phyloP scores from a whole-genome alignment of 2,888 invertebrate species.

The Sphecodes monilicornis region DNA sequence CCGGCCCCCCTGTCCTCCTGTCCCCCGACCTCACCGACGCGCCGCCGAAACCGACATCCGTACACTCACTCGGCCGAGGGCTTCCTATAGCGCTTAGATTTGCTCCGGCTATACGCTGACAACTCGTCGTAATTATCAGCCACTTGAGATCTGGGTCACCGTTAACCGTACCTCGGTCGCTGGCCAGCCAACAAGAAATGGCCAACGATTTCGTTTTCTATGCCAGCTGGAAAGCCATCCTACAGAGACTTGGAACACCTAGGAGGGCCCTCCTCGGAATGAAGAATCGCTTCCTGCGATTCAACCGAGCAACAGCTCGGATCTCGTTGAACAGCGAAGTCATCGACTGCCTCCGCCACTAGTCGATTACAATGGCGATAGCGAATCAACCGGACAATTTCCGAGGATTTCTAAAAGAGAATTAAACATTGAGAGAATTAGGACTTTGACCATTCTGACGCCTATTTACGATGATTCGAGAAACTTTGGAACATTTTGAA shows the following conservation, averaged over 20 bases:
- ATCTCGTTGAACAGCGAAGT: conserved; percentile 45
- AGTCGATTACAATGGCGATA: not conserved
- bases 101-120: conserved; percentile 68
- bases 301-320: conserved; percentile 9
- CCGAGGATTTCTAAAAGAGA: not conserved
- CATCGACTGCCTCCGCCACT: conserved; percentile 23
- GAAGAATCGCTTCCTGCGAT: conserved; percentile 60
- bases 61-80: conserved; percentile 56
- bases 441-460: not conserved
- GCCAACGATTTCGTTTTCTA: conserved; percentile 70
- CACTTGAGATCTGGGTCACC: conserved; percentile 79
- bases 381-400: not conserved
- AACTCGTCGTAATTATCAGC: conserved; percentile 76
- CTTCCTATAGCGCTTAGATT: conserved; percentile 59
- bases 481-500: too few relatives aligned
- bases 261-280: conserved; percentile 60
- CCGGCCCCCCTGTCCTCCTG: conserved; percentile 1
- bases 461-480: not conserved
- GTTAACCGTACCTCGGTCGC: conserved; percentile 60
- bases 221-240: conserved; percentile 54
- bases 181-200: conserved; percentile 52
- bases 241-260: conserved; percentile 26
- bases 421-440: not conserved
- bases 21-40: conserved; percentile 3
- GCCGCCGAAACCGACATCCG: conserved; percentile 19